Evolutionary conservation across 2,113 vertebrate genomes (phyloP), one percentile per base, ranked within the genome.

Genomic region (Nerophis ophidion): DNA sequence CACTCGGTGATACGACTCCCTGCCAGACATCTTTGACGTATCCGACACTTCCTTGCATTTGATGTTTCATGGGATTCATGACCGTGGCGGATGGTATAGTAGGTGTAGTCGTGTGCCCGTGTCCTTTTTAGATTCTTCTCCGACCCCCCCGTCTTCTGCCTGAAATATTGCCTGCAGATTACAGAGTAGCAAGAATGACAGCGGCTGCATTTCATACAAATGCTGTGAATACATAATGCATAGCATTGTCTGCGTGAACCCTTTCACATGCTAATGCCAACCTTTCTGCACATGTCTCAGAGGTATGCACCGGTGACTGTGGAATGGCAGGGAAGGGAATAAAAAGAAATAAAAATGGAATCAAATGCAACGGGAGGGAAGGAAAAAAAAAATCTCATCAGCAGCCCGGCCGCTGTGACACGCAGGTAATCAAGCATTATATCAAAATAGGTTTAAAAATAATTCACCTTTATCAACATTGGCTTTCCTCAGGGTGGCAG

Each of bases 191-290:
- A 71, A 78, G 75, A 79, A 80, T 86, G 86, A 86, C 82, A 84
- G 84, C 67, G 55, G 77, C 67, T 86, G 81, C 75, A 85, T 88
- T 88, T 88, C 79, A 85, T 85, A 85, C 78, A 85, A 87, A 85
- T 81, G 81, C 75, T 68, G 81, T 81, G 83, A 86, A 90, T 88
- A 81, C 79, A 81, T 89, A 88, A 89, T 88, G 82, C 86, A 83
- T 77, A 78, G 73, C 75, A 81, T 85, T 85, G 87, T 88, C 86
- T 85, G 82, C 75, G 60, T 79, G 76, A 83, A 86, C 77, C 76
- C 83, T 88, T 88, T 89, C 83, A 85, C 83, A 89, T 91, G 85
- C 86, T 87, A 90, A 90, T 89, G 79, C 65, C 59, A 83, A 86
- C 85, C 84, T 88, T 88, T 85, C 85, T 78, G 71, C 76, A 65